A percentile compares a stretch with the other conserved stretches of the same genome.
Evolutionary conservation across 2,888 invertebrate species (phyloP).

Genomic region (Chloroclysta siterata): DNA sequence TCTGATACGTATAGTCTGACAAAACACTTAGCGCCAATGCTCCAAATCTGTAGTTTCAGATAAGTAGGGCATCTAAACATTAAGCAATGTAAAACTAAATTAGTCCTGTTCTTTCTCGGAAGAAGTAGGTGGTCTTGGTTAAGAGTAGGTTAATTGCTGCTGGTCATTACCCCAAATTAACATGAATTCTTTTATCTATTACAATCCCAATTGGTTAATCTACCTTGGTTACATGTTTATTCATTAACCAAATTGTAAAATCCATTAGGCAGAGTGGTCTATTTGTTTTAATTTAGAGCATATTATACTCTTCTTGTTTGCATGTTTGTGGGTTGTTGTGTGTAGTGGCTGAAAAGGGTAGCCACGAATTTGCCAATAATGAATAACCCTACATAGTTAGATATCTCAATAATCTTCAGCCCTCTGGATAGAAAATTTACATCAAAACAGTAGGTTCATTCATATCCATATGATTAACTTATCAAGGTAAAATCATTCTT

Average conservation of each 20-base stretch:
- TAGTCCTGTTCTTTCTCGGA: constrained; percentile 9
- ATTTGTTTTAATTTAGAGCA: no score
- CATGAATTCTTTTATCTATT: constrained; percentile 25
- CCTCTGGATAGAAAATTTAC: no score
- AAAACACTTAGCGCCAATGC: neutral
- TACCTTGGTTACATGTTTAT: neutral
- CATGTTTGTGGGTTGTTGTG: no score
- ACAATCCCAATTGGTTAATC: constrained; percentile 2
- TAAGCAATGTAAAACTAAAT: constrained; percentile 4
- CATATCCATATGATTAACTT: no score
- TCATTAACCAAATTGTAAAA: neutral
- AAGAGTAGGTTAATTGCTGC: constrained; percentile 41
- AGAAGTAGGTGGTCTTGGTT: constrained; percentile 15
- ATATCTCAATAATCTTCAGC: no score
- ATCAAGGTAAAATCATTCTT: no score
- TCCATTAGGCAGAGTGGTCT: neutral
- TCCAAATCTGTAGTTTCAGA: neutral
- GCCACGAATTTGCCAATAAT: no score
- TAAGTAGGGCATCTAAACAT: constrained; percentile 13
- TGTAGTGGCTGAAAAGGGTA: no score
- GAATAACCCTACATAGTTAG: no score
- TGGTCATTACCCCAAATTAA: constrained; percentile 40
- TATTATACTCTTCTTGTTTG: no score
- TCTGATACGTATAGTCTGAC: neutral
- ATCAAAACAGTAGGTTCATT: no score